Evolutionary conservation across 2,113 vertebrate species (phyloP).

Genomic region (Anas platyrhynchos): DNA sequence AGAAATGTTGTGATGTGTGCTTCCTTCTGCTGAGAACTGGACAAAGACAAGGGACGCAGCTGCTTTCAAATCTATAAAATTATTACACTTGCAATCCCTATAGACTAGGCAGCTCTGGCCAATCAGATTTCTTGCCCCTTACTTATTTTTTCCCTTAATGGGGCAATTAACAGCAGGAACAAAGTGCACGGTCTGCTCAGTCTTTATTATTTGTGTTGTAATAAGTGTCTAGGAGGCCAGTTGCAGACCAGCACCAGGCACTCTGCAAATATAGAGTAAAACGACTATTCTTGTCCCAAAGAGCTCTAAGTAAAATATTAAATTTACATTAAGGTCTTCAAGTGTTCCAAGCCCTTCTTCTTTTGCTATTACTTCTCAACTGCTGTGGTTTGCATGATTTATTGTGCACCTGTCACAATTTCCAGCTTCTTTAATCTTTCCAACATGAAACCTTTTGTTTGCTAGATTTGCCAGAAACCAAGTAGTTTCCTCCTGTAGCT

Average conservation of each 20-base stretch:
- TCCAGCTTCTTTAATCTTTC: constrained; percentile 41
- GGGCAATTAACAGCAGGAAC: constrained; percentile 70
- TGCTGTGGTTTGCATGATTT: constrained; percentile 59
- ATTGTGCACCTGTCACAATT: constrained; percentile 41
- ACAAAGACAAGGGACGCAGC: constrained; percentile 60
- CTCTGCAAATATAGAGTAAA: not conserved
- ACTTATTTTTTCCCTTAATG: constrained; percentile 64
- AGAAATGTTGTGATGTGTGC: not conserved
- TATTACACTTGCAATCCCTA: constrained; percentile 42
- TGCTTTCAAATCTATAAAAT: constrained; percentile 50
- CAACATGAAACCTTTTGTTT: constrained; percentile 13
- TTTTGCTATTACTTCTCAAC: constrained; percentile 23
- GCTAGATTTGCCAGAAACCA: not conserved
- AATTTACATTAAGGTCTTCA: not conserved
- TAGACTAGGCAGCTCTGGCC: constrained; percentile 49
- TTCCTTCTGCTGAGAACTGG: constrained; percentile 24
- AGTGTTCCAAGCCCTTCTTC: not conserved
- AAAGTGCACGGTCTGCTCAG: constrained; percentile 60
- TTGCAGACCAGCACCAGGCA: constrained; percentile 22
- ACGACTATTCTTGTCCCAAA: not conserved
- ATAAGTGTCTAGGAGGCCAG: constrained; percentile 26
- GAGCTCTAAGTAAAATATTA: not conserved
- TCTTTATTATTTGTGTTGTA: constrained; percentile 63
- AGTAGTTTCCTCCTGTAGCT: not conserved
- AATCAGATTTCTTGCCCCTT: constrained; percentile 61